Evolutionary conservation across 2,113 vertebrate genomes (phyloP), one percentile per base, ranked within the genome.

Genomic region (Eudyptes chrysolophus): DNA sequence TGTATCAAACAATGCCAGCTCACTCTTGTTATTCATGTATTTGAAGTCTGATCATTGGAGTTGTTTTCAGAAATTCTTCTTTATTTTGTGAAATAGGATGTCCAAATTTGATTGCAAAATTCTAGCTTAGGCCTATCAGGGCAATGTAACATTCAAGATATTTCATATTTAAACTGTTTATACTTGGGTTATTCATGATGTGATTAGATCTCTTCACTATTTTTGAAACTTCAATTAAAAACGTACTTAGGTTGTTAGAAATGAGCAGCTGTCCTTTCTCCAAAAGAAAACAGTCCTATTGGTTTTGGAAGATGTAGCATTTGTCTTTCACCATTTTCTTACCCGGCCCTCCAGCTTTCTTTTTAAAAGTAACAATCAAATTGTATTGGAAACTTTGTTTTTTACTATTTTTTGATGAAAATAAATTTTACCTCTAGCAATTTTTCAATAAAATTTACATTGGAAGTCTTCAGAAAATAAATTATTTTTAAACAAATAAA

Each of bases 31-130:
- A 78, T 75, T 88, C 10, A 20, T n/a, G 25, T 55, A n/a, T 94
- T 88, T 90, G 61, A 92, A 88, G 66, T 12, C 79, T 88, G 83
- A 90, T 83, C 62, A 76, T 58, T 80, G 29, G 38, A 83, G 66
- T 55, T 87, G 7, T 74, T 92, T 76, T 94, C 66, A 88, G 61
- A 90, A 85, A 75, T 51, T 3, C 25, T 79, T 76, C 38, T 61
- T 92, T 71, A 78, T 66, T 85, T 88, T 75, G 32, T 66, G 60
- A 81, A 94, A 62, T 81, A 69, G 22, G 9, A 49, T 75, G 21
- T 49, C 54, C 27, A 58, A 87, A 84, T 75, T 36, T 65, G 65
- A 92, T 61, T 75, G 42, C 9, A 92, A 80, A 90, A 86, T 89
- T 95, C 62, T 52, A 86, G 7, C 5, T 92, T 80, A 57, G 48